Evolutionary conservation across 2,113 vertebrate species (phyloP).

Genomic region (Sardina pilchardus): DNA sequence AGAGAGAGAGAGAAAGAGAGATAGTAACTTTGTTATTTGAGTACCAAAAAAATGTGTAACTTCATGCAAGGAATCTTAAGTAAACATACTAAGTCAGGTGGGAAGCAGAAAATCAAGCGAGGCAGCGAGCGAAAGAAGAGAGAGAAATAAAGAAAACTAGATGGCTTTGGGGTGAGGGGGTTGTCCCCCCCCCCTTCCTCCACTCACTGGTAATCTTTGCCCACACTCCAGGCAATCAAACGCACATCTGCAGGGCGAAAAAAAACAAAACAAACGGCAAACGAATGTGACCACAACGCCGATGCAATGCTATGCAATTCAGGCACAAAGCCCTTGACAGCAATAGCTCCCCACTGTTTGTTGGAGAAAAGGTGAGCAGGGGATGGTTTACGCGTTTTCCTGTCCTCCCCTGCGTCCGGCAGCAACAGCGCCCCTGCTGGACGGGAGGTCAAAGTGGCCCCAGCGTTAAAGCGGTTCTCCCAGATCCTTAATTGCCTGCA

Average conservation of each 20-base stretch:
- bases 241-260: slow-evolving; percentile 31
- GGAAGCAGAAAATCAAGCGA: background rate
- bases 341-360: background rate
- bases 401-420: background rate
- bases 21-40: background rate
- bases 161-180: slow-evolving; percentile 26
- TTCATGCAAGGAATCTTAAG: slow-evolving; percentile 54
- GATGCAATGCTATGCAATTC: slow-evolving; percentile 38
- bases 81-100: background rate
- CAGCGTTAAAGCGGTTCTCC: slow-evolving; percentile 26
- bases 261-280: slow-evolving; percentile 38
- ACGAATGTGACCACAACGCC: slow-evolving; percentile 33
- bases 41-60: slow-evolving; percentile 38
- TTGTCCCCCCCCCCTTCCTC: slow-evolving; percentile 25
- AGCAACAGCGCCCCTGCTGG: slow-evolving; percentile 25
- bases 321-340: slow-evolving; percentile 38
- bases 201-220: slow-evolving; percentile 2
- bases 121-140: slow-evolving; percentile 1
- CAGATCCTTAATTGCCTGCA: slow-evolving; percentile 64
- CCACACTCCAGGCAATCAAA: slow-evolving; percentile 14
- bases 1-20: slow-evolving; percentile 35
- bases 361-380: background rate
- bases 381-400: background rate
- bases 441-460: slow-evolving; percentile 5
- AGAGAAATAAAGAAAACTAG: slow-evolving; percentile 6